Percentiles rank a stretch among this genome's conserved stretches.
Conservation (phyloP, 2,888 invertebrate genomes). For the Habrosyne pyritoides region DNA sequence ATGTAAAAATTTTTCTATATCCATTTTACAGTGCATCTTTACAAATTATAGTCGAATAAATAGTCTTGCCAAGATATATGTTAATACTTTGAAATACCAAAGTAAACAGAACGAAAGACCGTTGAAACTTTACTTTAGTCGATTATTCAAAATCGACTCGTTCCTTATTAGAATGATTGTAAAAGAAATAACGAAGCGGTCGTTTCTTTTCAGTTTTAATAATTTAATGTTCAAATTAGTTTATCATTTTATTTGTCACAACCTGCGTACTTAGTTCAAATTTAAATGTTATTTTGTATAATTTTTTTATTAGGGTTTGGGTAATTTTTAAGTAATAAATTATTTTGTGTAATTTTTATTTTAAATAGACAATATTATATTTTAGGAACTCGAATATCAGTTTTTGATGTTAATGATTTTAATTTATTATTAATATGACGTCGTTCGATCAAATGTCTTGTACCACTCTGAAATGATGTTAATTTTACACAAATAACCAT, state of each 20-base stretch:
- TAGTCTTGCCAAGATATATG: constrained; percentile 4
- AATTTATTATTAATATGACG: no score
- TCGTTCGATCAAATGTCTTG: no score
- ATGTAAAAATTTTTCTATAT: not conserved
- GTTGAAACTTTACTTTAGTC: not conserved
- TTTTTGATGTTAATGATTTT: not conserved
- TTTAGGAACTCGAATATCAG: not conserved
- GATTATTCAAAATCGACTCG: not conserved
- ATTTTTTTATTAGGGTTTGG: not conserved
- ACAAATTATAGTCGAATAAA: constrained; percentile 4
- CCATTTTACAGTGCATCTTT: constrained; percentile 1
- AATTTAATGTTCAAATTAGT: not conserved
- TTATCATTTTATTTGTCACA: not conserved
- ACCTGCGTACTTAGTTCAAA: constrained; percentile 1
- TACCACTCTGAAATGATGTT: not conserved
- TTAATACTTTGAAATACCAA: not conserved
- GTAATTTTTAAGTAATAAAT: not conserved
- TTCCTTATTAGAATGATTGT: not conserved
- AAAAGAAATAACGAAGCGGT: not conserved
- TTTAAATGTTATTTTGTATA: not conserved
- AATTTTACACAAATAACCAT: not conserved
- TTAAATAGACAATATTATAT: not conserved
- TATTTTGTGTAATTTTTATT: not conserved
- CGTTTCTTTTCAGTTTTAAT: not conserved
- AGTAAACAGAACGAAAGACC: not conserved